Base-by-base conservation (phyloP, 2,888 invertebrate genomes). In the Tortrix viridana region DNA sequence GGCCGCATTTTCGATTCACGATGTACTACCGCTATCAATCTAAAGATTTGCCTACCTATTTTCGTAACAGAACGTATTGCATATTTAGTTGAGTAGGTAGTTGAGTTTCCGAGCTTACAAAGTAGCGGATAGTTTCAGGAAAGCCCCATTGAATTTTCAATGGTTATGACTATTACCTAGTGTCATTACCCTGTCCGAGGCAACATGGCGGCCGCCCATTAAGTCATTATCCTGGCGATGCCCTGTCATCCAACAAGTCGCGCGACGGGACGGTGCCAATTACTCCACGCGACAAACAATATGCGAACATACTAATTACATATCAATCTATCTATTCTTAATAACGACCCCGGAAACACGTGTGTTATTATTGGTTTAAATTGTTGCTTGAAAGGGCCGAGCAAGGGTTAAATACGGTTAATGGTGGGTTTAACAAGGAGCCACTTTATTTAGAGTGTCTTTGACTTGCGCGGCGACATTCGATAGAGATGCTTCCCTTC, bases 371-470 rank as follows among this genome's bases (percentile, higher is more conserved):
- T 74, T 72, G 57, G 64, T 67, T 32, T 73, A 67, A 76, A 80
- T 80, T 75, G 76, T 74, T 76, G 66, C 60, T 68, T 72, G 62
- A 74, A 76, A 72, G 67, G 68, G 69, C 60, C 52, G 63, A 74
- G 71, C 72, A 71, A 71, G 79, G 82, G 84, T 84, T 82, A 83
- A 84, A 78, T 77, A 75, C 70, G 65, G 76, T 78, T 81, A 84
- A 84, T 85, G 71, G 77, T 65, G 68, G 73, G 78, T 77, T 84
- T 82, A 83, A 84, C 81, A 74, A 82, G 78, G 69, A 72, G 71
- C 74, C 82, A 84, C 80, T 86, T 85, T 81, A 86, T 85, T 84
- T 82, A 82, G 78, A 82, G 80, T 81, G 81, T 73, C 74, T 68
- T 67, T 72, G 74, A 73, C 70, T 58, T 59, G 60, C 66, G 37